Conservation (phyloP, 2,888 invertebrate species). For the Hirtodrosophila duncani region DNA sequence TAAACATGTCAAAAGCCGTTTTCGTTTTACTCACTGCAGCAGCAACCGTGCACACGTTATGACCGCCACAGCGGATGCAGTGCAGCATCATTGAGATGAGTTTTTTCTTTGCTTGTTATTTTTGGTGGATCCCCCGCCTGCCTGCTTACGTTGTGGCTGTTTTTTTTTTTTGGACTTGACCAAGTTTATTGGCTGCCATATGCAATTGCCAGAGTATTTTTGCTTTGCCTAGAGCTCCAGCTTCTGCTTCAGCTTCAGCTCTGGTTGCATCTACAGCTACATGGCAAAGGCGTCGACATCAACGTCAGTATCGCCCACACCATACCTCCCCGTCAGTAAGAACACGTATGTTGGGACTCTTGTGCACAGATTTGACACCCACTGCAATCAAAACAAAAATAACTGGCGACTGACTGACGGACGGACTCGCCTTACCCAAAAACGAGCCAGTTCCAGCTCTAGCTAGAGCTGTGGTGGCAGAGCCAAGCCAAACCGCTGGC, state of each 20-base stretch:
- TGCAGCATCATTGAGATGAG: neutral
- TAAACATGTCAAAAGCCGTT: slow-evolving; percentile 67
- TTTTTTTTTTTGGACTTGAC: slow-evolving; percentile 60
- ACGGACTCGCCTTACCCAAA: slow-evolving; percentile 8
- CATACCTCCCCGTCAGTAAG: too few species aligned
- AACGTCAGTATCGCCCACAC: neutral
- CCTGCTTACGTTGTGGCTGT: slow-evolving; percentile 25
- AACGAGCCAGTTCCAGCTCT: too few species aligned
- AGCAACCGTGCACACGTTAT: neutral
- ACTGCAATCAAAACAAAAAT: slow-evolving; percentile 23
- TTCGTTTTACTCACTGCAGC: slow-evolving; percentile 41
- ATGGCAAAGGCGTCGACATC: slow-evolving; percentile 50
- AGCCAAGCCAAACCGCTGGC: slow-evolving; percentile 8
- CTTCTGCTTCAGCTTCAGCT: too few species aligned
- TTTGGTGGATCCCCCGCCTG: slow-evolving; percentile 5
- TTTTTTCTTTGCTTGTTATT: too few species aligned
- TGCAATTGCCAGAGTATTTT: slow-evolving; percentile 71
- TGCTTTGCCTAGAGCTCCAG: neutral
- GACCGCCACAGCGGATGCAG: too few species aligned
- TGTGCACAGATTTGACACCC: slow-evolving; percentile 38
- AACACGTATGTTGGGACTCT: too few species aligned
- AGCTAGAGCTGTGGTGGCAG: neutral
- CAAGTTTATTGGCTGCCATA: slow-evolving; percentile 74
- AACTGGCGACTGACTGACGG: slow-evolving; percentile 19
- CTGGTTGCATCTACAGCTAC: too few species aligned